Conservation (phyloP, 2,113 vertebrate species). For the Upupa epops region DNA sequence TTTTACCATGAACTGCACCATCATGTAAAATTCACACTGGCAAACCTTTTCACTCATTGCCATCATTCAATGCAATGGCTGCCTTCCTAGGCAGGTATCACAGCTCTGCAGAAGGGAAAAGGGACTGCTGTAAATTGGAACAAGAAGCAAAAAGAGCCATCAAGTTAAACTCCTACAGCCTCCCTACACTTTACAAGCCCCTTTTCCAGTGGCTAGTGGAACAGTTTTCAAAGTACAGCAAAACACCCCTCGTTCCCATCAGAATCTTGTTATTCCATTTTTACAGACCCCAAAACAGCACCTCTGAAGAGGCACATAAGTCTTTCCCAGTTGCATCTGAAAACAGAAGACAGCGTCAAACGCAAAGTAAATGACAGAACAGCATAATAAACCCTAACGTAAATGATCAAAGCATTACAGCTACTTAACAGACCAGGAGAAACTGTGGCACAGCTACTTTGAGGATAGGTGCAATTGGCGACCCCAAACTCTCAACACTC, state of each 20-base stretch:
- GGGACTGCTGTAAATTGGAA: neutral
- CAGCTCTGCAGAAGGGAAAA: neutral
- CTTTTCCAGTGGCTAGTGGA: neutral
- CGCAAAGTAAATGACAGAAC: neutral
- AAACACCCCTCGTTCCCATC: neutral
- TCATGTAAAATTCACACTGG: neutral
- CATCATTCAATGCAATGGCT: neutral
- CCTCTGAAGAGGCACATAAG: neutral
- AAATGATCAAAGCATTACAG: neutral
- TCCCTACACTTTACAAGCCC: neutral
- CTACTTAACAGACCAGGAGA: neutral
- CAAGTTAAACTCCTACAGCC: neutral
- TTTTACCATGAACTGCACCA: neutral
- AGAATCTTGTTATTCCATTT: neutral
- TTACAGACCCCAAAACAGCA: neutral
- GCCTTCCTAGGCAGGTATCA: neutral
- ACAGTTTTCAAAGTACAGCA: neutral
- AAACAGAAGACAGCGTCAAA: neutral
- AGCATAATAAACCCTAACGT: neutral
- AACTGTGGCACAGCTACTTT: neutral
- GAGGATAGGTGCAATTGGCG: accelerated
- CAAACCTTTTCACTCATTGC: neutral
- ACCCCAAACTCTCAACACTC: neutral
- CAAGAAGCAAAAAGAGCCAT: neutral
- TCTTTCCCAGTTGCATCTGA: neutral